These are phyloP conservation scores for Butastur rufipennis DNA, from an alignment of 2,113 vertebrate genomes.

Conservation along the genomic window DNA sequence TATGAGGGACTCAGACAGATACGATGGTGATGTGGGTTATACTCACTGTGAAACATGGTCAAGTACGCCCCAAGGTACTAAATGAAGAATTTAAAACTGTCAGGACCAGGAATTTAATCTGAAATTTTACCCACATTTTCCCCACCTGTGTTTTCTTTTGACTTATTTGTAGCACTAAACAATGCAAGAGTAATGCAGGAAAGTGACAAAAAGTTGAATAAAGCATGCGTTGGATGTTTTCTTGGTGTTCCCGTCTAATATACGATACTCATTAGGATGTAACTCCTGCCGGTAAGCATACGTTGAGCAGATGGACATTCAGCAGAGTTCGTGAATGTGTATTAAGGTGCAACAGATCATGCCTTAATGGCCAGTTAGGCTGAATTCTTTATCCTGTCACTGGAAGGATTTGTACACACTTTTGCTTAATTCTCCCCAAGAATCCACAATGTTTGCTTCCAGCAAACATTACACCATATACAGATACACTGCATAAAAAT, in stretches of 20 bases:
- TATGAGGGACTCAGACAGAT: background rate
- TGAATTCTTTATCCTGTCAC: background rate
- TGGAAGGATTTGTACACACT: background rate
- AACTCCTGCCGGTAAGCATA: background rate
- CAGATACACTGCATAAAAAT: background rate
- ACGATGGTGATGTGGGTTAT: background rate
- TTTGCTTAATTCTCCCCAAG: background rate
- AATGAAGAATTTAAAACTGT: background rate
- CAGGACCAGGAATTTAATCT: background rate
- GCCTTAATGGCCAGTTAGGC: background rate
- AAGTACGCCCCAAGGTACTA: background rate
- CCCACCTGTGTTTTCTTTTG: background rate
- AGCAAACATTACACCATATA: background rate
- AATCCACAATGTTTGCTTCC: background rate
- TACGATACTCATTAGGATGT: background rate
- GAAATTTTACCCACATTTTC: background rate
- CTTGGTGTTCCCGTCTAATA: background rate
- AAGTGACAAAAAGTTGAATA: background rate
- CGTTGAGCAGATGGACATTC: background rate
- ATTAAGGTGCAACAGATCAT: background rate
- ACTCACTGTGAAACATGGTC: accelerated
- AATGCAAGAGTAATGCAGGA: background rate
- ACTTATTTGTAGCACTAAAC: background rate
- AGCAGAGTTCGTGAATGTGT: background rate
- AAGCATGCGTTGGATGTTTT: background rate